Evolutionary conservation across 1,140 invertebrate genomes (phyloP).

Genomic region (Aphelinus atriplicis): DNA sequence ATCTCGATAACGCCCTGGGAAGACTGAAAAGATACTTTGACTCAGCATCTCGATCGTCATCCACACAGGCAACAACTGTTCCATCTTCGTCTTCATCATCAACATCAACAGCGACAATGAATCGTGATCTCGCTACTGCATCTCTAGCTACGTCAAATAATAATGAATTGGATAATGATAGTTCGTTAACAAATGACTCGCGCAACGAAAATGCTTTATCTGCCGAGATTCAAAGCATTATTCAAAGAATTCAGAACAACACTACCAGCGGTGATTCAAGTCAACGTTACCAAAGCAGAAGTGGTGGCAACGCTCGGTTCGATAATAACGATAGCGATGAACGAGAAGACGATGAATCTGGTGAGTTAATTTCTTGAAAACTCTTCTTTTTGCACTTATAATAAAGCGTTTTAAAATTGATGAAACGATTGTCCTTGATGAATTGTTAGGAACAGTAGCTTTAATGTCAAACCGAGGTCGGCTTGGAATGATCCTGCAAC

Average conservation of each 20-base stretch:
- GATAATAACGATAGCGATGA: conserved; percentile 34
- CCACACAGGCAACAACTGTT: not conserved
- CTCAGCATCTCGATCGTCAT: not conserved
- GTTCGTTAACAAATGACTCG: conserved; percentile 16
- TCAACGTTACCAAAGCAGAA: conserved; percentile 27
- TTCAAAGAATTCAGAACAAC: conserved; percentile 49
- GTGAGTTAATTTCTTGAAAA: conserved; percentile 6
- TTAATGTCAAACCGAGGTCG: too few species aligned
- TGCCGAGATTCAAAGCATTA: conserved; percentile 51
- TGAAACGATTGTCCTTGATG: too few species aligned
- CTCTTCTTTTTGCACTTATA: not conserved
- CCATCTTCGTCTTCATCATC: not conserved
- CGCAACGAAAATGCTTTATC: conserved; percentile 21
- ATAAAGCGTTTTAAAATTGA: too few species aligned
- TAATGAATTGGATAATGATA: conserved; percentile 9
- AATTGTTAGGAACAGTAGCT: too few species aligned
- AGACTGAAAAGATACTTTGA: conserved; percentile 20
- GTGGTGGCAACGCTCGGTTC: conserved; percentile 10
- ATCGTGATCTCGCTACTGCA: not conserved
- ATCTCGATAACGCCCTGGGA: not conserved
- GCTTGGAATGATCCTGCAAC: too few species aligned
- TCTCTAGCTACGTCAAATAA: not conserved
- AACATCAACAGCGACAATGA: not conserved
- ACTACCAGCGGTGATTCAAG: conserved; percentile 26
- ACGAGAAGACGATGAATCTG: conserved; percentile 17